A percentile compares a stretch with the other conserved stretches of the same genome.
Conservation (phyloP, 2,888 invertebrate species). For the Megalurothrips usitatus region DNA sequence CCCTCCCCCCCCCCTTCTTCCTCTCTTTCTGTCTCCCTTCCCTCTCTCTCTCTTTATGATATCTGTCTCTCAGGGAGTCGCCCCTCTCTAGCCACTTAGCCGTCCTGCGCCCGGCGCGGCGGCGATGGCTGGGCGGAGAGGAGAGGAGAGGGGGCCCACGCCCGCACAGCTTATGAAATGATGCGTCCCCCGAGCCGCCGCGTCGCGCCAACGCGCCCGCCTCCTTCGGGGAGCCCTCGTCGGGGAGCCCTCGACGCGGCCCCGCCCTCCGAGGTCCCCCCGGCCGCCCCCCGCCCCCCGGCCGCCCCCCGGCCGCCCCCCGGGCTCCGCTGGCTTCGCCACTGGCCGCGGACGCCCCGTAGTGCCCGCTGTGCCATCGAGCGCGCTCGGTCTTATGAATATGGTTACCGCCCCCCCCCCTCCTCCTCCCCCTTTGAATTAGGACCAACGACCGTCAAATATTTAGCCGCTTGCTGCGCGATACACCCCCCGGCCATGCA, state of each 20-base stretch:
- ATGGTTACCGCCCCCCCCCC: not conserved
- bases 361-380: not conserved
- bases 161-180: slow-evolving; percentile 21
- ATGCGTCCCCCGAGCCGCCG: not conserved
- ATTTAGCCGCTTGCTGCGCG: not conserved
- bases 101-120: not conserved
- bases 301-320: too few species aligned
- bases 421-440: not conserved
- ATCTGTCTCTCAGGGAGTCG: not conserved
- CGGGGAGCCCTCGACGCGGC: too few species aligned
- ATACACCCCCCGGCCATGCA: too few species aligned
- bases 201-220: not conserved
- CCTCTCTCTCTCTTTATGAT: not conserved
- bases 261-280: too few species aligned
- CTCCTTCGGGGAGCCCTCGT: not conserved
- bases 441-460: not conserved
- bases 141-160: too few species aligned
- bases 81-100: not conserved
- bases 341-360: too few species aligned
- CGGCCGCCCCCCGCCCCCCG: too few species aligned
- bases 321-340: too few species aligned
- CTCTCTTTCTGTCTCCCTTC: not conserved
- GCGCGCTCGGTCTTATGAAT: slow-evolving; percentile 1
- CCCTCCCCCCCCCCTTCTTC: too few species aligned
- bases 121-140: not conserved